phyloP scores from a whole-genome alignment of 2,888 invertebrate genomes.

The Aphidoletes aphidimyza region DNA sequence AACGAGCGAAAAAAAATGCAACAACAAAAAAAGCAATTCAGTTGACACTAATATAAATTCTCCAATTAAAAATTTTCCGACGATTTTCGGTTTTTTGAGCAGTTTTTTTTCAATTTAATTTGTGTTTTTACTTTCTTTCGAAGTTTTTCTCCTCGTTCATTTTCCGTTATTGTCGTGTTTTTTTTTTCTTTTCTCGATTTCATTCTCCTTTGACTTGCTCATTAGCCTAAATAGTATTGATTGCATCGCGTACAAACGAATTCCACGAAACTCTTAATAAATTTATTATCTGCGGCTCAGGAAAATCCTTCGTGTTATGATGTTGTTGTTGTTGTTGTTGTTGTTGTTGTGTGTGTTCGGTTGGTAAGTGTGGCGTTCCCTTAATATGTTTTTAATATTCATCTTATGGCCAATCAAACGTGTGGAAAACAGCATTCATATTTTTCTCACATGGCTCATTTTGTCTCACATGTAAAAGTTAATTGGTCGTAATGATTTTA shows the following conservation, averaged over 20 bases:
- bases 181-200: background rate
- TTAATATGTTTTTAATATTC: slow-evolving; percentile 48
- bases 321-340: background rate
- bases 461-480: slow-evolving; percentile 51
- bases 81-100: background rate
- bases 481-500: slow-evolving; percentile 54
- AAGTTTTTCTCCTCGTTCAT: background rate
- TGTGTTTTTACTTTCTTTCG: background rate
- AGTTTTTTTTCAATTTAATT: background rate
- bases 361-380: background rate
- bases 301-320: background rate
- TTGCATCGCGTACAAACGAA: background rate
- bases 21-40: background rate
- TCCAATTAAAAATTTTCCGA: slow-evolving; percentile 39
- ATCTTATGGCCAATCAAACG: slow-evolving; percentile 43
- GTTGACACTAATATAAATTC: slow-evolving; percentile 49
- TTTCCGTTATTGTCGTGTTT: background rate
- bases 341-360: background rate
- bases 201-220: background rate
- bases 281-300: background rate
- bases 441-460: slow-evolving; percentile 39
- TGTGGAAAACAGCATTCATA: slow-evolving; percentile 42
- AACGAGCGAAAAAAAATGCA: background rate
- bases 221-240: slow-evolving; percentile 25
- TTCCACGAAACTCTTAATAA: slow-evolving; percentile 27